Conservation (phyloP, 2,888 invertebrate species). For the Crematogaster levior region DNA sequence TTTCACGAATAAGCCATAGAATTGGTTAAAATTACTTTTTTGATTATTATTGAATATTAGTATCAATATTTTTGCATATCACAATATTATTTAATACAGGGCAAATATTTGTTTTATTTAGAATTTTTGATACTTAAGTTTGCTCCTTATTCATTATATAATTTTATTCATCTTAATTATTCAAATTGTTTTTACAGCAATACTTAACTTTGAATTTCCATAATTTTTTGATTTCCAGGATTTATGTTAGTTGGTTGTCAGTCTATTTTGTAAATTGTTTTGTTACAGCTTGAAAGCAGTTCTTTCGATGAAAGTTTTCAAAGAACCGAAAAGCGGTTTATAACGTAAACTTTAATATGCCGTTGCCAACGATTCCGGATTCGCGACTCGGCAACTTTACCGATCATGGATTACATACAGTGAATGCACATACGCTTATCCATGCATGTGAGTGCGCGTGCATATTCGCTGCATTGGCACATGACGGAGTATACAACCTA, state of each 20-base stretch:
- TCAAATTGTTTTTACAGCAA: not conserved
- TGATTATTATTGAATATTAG: not conserved
- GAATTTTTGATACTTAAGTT: not conserved
- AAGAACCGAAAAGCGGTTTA: constrained; percentile 16
- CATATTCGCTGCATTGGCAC: constrained; percentile 15
- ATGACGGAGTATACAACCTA: constrained; percentile 32
- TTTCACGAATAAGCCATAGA: not conserved
- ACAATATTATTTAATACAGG: not conserved
- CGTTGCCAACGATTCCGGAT: constrained; percentile 26
- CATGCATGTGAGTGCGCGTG: constrained; percentile 2
- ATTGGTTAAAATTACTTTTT: constrained; percentile 11
- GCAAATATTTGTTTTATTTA: not conserved
- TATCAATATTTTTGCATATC: not conserved
- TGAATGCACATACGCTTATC: not conserved
- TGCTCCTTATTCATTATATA: not conserved
- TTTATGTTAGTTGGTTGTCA: not conserved
- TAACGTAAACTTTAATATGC: constrained; percentile 27
- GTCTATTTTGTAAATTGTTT: constrained; percentile 11
- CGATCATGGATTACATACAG: constrained; percentile 30
- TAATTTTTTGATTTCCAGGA: too few species aligned
- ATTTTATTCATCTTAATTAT: not conserved
- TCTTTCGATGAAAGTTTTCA: constrained; percentile 26
- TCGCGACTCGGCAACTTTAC: constrained; percentile 25
- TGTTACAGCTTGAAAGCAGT: not conserved
- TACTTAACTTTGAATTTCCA: not conserved